Percentiles rank a stretch among this genome's conserved stretches.
These are phyloP conservation scores for Tachycineta bicolor DNA, from an alignment of 2,113 vertebrate species.

Conservation along the genomic window DNA sequence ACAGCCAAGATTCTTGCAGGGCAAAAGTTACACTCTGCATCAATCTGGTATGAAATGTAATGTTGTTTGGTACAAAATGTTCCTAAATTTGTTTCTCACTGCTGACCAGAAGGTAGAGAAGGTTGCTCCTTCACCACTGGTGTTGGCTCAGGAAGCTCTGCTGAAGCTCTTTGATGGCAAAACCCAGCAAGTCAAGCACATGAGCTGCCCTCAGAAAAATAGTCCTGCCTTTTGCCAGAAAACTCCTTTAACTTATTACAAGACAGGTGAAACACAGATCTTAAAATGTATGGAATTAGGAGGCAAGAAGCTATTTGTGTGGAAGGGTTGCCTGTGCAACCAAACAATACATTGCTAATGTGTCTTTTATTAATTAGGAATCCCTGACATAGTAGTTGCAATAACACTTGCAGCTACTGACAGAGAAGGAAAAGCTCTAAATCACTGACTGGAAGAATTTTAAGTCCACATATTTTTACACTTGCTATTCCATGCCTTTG, in stretches of 20 bases:
- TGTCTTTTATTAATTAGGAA: constrained; percentile 20
- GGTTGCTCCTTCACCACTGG: neutral
- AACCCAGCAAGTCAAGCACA: neutral
- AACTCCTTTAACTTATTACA: neutral
- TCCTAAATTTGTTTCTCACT: neutral
- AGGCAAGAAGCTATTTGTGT: neutral
- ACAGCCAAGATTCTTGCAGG: neutral
- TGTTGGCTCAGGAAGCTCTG: neutral
- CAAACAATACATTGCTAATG: neutral
- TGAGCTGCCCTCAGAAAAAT: neutral
- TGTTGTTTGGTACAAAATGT: neutral
- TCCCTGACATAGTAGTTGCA: constrained; percentile 6
- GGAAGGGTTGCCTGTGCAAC: neutral
- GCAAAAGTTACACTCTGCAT: neutral
- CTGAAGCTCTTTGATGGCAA: neutral
- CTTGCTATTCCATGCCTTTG: neutral
- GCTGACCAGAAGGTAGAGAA: neutral
- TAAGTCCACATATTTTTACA: constrained; percentile 37
- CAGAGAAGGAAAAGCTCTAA: constrained; percentile 8
- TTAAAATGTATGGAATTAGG: neutral
- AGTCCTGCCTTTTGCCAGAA: neutral
- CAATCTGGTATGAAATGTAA: neutral
- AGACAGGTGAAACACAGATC: neutral
- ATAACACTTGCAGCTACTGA: constrained; percentile 51
- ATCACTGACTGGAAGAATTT: constrained; percentile 51